Base-by-base conservation (phyloP, 1,140 invertebrate species). In the Microplitis demolitor region DNA sequence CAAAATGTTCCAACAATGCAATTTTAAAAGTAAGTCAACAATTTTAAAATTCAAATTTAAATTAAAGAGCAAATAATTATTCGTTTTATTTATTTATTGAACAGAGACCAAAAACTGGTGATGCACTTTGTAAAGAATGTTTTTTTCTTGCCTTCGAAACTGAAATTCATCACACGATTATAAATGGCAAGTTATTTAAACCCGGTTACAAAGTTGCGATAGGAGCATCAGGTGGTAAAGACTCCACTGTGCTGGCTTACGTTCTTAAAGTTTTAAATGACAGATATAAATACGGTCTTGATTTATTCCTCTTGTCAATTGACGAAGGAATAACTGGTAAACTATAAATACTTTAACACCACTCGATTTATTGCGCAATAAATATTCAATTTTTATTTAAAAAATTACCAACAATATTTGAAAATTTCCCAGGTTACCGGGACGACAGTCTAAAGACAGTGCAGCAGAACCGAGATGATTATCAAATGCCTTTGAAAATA, bases 381-480 rank as follows among this genome's bases (percentile, higher is more conserved):
- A 67, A 53, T 60, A 62, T 64, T 69, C 3, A 35, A 54, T 70
- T 31, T 50, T 37, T n/a, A n/a, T n/a, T 66, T 45, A 4, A 24
- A 31, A 34, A n/a, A 45, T 33, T 61, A 31, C 5, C 9, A 6
- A 39, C 9, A 8, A 39, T 39, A 9, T 9, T 9, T 61, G 67
- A 14, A 73, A 74, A 16, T 60, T 75, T 83, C 82, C 66, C 72
- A 89, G 98, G 98, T 1, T 99, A 99, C 82, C 88, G 98, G 77
- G 98, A 99, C 89, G 98, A 99, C 85, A 99, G 98, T 85, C 89
- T 99, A 45, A 94, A 99, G 87, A 99, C 97, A 33, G 98, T 99
- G 0, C 97, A 98, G 87, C 91, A 95, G 83, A 99, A 99, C 82
- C 89, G 94, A 78, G 91, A 94, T 78, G 96, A 99, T 84, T 99